Evolutionary conservation across 2,888 invertebrate genomes (phyloP).

Genomic region (Chymomyza fuscimana): DNA sequence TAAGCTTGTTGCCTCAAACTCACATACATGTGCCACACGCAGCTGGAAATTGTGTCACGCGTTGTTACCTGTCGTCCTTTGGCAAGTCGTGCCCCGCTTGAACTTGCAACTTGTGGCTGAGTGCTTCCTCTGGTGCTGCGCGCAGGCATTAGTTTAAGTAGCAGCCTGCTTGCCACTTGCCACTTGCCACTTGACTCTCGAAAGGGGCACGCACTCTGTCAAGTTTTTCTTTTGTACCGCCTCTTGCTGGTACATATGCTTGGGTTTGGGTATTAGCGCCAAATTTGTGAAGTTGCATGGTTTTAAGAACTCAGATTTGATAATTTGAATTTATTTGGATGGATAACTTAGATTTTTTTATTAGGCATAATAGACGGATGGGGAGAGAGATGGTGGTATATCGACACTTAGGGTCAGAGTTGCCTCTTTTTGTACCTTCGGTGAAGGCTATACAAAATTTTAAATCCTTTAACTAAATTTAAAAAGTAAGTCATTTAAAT

Average conservation of each 20-base stretch:
- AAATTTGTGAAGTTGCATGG: not conserved
- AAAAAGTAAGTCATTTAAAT: no score
- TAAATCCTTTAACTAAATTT: no score
- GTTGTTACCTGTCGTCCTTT: slow-evolving; percentile 46
- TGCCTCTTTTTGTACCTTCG: no score
- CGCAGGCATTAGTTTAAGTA: not conserved
- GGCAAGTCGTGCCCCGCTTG: not conserved
- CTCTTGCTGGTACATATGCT: not conserved
- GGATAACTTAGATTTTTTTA: no score
- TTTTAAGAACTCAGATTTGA: no score
- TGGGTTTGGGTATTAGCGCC: not conserved
- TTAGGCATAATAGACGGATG: no score
- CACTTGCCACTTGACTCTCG: slow-evolving; percentile 7
- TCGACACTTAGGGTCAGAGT: no score
- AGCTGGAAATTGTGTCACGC: slow-evolving; percentile 36
- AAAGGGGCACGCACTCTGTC: not conserved
- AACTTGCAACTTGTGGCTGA: not conserved
- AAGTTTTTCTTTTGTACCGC: not conserved
- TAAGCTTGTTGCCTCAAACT: not conserved
- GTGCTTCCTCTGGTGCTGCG: not conserved
- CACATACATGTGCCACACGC: slow-evolving; percentile 26
- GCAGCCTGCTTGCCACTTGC: not conserved
- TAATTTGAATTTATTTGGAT: no score
- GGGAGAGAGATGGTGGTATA: no score
- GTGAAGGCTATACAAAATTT: no score